These are phyloP conservation scores for Drosophila borborema DNA, from an alignment of 2,888 invertebrate genomes.

Conservation along the genomic window DNA sequence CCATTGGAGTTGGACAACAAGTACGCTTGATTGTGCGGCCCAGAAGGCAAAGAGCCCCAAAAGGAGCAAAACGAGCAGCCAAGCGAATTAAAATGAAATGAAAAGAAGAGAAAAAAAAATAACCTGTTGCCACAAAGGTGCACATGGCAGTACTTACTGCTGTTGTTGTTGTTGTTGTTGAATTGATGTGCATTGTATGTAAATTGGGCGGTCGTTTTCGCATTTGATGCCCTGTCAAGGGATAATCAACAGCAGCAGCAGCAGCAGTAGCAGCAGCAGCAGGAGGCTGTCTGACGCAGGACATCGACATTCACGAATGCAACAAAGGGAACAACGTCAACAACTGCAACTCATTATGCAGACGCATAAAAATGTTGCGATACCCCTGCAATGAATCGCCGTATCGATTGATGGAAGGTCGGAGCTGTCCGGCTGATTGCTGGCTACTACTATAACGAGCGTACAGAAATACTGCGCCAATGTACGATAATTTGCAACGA, in stretches of 20 bases:
- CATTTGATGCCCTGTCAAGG: constrained; percentile 82
- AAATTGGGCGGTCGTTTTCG: constrained; percentile 83
- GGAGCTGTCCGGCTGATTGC: constrained; percentile 38
- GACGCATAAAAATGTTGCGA: constrained; percentile 70
- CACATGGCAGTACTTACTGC: constrained; percentile 68
- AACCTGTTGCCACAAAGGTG: constrained; percentile 76
- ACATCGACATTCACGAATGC: constrained; percentile 38
- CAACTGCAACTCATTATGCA: constrained; percentile 80
- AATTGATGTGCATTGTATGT: constrained; percentile 84
- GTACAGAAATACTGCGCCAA: constrained; percentile 65
- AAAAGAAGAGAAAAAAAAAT: constrained; percentile 22
- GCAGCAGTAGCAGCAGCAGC: constrained; percentile 53
- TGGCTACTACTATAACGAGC: constrained; percentile 66
- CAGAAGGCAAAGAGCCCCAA: constrained; percentile 46
- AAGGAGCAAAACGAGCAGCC: constrained; percentile 30
- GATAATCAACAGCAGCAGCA: constrained; percentile 75
- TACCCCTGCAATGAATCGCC: constrained; percentile 27
- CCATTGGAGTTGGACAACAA: constrained; percentile 60
- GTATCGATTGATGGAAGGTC: constrained; percentile 49
- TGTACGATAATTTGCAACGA: constrained; percentile 78
- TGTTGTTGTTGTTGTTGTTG: constrained; percentile 43
- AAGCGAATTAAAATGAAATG: constrained; percentile 33
- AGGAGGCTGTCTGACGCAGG: constrained; percentile 44
- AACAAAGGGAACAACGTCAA: constrained; percentile 37
- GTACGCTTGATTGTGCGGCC: constrained; percentile 70